Evolutionary conservation across 2,797 vertebrate species (phyloP), one percentile per base, ranked within the genome.

Genomic region (Galaxias olidus): DNA sequence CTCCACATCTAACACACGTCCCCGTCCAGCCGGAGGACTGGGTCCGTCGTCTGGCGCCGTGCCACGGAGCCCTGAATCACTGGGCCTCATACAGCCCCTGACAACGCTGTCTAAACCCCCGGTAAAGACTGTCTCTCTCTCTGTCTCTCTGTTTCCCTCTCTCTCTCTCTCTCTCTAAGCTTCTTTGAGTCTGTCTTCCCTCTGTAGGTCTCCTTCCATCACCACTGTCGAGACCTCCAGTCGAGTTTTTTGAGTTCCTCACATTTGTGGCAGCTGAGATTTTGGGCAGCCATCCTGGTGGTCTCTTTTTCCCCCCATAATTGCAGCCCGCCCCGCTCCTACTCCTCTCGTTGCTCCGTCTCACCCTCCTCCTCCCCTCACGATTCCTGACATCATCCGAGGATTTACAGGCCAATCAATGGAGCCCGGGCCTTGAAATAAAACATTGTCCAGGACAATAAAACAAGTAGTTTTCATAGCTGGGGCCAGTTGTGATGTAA

Each of bases 391-490:
- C n/a, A 47, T 67, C 61, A 66, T 73, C 65, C 11, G 59, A 10
- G 59, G 52, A 83, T 84, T 85, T 87, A 79, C 75, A 65, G 69
- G 68, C 61, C 58, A 73, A 71, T 83, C 78, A 67, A 62, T 72
- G 69, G 68, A 69, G 68, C 14, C 4, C 46, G 14, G 59, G 42
- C 81, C 60, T 62, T 69, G 62, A 66, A 65, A 40, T 58, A 66
- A 59, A 59, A 73, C 70, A 71, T 76, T 68, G 68, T 20, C n/a
- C 59, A 30, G 61, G 42, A 77, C 74, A 80, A 76, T 85, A 80
- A 59, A 85, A 86, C 63, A 57, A 63, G 76, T 5, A 12, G 56
- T 74, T 75, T 72, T 84, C 59, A 61, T 72, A 70, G 75, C 66
- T 47, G 61, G 63, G 51, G 61, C 58, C 61, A 47, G 59, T 18